Conservation (phyloP, 2,113 vertebrate genomes). For the Neolamprologus kungweensis region DNA sequence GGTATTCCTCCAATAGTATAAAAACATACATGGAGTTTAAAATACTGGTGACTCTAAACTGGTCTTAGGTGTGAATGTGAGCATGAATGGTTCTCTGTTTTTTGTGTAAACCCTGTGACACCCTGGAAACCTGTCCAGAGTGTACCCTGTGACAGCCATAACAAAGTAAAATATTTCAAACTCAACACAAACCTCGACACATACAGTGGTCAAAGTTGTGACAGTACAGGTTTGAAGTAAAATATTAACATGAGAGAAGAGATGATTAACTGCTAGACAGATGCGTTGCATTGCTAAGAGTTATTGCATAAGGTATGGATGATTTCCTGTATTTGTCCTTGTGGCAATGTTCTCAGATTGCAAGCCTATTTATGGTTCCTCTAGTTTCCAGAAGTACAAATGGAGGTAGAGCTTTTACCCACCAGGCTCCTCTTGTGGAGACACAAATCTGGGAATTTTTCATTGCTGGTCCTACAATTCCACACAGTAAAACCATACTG, state of each 20-base stretch:
- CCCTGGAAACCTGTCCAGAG: neutral
- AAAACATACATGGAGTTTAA: neutral
- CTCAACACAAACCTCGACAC: neutral
- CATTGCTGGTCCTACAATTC: neutral
- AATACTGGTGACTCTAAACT: neutral
- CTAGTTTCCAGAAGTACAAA: neutral
- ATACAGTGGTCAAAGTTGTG: accelerated
- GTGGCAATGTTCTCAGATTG: neutral
- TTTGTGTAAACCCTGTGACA: neutral
- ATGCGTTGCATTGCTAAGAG: neutral
- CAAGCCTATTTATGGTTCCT: neutral
- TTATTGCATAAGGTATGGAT: neutral
- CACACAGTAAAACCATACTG: neutral
- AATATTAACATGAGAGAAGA: neutral
- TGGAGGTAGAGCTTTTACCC: neutral
- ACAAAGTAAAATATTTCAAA: neutral
- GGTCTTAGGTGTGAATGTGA: neutral
- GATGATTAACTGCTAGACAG: neutral
- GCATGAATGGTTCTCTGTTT: neutral
- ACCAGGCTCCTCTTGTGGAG: neutral
- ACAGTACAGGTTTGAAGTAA: neutral
- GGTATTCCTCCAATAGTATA: accelerated
- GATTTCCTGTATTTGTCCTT: neutral
- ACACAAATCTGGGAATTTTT: neutral
- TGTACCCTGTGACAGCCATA: neutral